These are phyloP conservation scores for Ammospiza nelsoni DNA, from an alignment of 2,113 vertebrate genomes.

Conservation along the genomic window DNA sequence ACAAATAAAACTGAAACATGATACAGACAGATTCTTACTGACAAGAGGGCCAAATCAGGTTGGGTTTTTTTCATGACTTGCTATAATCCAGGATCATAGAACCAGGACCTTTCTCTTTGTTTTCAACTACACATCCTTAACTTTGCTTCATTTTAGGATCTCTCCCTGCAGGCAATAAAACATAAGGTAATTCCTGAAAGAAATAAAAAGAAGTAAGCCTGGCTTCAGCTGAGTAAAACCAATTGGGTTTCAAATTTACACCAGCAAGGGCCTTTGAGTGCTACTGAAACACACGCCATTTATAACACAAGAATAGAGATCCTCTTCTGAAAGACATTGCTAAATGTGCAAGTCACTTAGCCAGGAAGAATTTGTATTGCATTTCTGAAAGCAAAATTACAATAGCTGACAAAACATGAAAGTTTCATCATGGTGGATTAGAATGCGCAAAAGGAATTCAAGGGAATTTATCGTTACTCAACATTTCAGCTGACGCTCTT, in stretches of 20 bases:
- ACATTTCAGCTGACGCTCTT: slow-evolving; percentile 72
- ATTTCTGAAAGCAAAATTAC: slow-evolving; percentile 80
- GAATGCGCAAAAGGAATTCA: slow-evolving; percentile 64
- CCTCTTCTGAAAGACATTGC: slow-evolving; percentile 69
- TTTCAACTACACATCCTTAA: slow-evolving; percentile 41
- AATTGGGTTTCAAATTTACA: slow-evolving; percentile 67
- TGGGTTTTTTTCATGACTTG: not conserved
- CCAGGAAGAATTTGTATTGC: slow-evolving; percentile 71
- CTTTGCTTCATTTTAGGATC: slow-evolving; percentile 34
- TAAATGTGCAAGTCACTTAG: slow-evolving; percentile 73
- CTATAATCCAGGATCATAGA: slow-evolving; percentile 29
- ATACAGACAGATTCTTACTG: slow-evolving; percentile 1
- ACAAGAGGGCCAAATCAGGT: not conserved
- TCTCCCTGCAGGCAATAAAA: slow-evolving; percentile 54
- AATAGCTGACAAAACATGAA: slow-evolving; percentile 82
- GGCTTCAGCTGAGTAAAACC: slow-evolving; percentile 68
- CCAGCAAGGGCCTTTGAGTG: slow-evolving; percentile 60
- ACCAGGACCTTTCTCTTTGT: slow-evolving; percentile 36
- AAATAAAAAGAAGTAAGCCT: slow-evolving; percentile 54
- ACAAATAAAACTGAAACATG: not conserved
- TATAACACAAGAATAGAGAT: slow-evolving; percentile 65
- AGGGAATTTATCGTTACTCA: slow-evolving; percentile 77
- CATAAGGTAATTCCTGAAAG: slow-evolving; percentile 70
- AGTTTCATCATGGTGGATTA: slow-evolving; percentile 76
- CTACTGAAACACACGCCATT: slow-evolving; percentile 68